Percentiles rank a stretch among this genome's conserved stretches.
Conservation (phyloP, 2,888 invertebrate species). For the Microctonus aethiopoides region DNA sequence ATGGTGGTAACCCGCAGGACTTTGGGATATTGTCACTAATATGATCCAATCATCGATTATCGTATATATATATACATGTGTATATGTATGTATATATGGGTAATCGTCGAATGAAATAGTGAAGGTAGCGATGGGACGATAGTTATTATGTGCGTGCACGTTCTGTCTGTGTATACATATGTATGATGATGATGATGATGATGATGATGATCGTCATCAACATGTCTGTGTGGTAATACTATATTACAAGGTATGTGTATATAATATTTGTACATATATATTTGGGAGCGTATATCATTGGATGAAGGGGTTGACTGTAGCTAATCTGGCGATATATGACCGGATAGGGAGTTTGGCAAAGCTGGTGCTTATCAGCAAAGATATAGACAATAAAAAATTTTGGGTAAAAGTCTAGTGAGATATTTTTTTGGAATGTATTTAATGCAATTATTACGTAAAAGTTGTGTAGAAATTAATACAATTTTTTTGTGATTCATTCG, state of each 20-base stretch:
- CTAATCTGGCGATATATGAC: constrained; percentile 11
- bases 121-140: constrained; percentile 27
- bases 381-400: too few relatives aligned
- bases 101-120: constrained; percentile 45
- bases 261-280: background rate
- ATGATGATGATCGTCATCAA: background rate
- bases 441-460: too few relatives aligned
- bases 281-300: background rate
- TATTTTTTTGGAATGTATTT: too few relatives aligned
- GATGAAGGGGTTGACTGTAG: background rate
- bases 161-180: constrained; percentile 11
- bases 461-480: too few relatives aligned
- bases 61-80: too few relatives aligned
- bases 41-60: constrained; percentile 53
- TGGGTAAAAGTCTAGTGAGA: too few relatives aligned
- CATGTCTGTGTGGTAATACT: background rate
- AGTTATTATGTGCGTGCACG: constrained; percentile 31
- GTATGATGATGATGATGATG: constrained; percentile 19
- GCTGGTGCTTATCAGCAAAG: constrained; percentile 7
- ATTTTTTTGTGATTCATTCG: too few relatives aligned
- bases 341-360: background rate
- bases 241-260: background rate
- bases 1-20: constrained; percentile 36
- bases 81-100: too few relatives aligned
- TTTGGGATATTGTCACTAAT: constrained; percentile 45